Evolutionary conservation across 1,140 invertebrate genomes (phyloP), one percentile per base, ranked within the genome.

Genomic region (Anastatus disparis): DNA sequence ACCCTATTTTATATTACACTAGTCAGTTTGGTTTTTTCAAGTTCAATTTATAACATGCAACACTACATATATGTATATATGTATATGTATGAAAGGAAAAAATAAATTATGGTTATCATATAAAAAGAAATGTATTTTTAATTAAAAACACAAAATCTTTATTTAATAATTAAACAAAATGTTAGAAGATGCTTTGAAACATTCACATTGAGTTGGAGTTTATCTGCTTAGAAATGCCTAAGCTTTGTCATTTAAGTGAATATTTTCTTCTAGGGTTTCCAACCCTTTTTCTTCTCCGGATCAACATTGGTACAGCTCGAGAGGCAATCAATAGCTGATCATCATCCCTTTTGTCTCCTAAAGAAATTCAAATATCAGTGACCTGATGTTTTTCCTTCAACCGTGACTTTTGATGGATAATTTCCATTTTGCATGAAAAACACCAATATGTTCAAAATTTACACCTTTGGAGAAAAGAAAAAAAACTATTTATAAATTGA

Each of bases 401-500:
- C 90, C 89, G 63, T 90, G 89, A 70, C 88, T 89, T 82, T 89
- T 91, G 73, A 84, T 86, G 4, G 87, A 89, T 76, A 86, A 88
- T 82, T 89, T 90, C 91, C 91, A 93, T 81, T 91, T 92, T 35
- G 85, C 85, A 75, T 90, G 87, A 82, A 92, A 92, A 35, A 86
- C 82, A 73, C 88, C 87, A 68, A 92, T 89, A 56, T 89, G 88
- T 78, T 92, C 90, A 35, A 92, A 82, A 74, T 88, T 88, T 26
- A 92, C 87, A 71, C 91, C 91, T 90, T n/a, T n/a, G n/a, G n/a
- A n/a, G n/a, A n/a, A n/a, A n/a, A n/a, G n/a, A n/a, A n/a, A n/a
- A n/a, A n/a, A n/a, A n/a, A n/a, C n/a, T n/a, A n/a, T n/a, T n/a
- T n/a, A n/a, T n/a, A n/a, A n/a, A n/a, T n/a, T n/a, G n/a, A n/a